These are phyloP conservation scores for Aporophyla nigra DNA, from an alignment of 2,888 invertebrate species.

Conservation along the genomic window DNA sequence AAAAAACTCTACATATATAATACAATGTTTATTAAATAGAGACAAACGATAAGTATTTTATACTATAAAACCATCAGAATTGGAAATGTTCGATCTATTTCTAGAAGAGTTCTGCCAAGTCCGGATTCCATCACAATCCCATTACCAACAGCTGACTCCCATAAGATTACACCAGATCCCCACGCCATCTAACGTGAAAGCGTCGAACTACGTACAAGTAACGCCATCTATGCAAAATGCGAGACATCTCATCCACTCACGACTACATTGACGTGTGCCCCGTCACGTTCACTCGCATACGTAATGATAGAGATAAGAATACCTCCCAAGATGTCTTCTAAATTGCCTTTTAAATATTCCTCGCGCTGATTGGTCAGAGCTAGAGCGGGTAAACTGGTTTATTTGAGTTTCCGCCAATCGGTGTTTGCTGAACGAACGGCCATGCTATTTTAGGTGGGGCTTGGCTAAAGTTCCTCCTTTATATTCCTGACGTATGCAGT, in stretches of 20 bases:
- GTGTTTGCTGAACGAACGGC: constrained; percentile 81
- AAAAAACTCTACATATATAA: constrained; percentile 13
- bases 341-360: constrained; percentile 82
- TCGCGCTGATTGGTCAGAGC: constrained; percentile 85
- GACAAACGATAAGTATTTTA: constrained; percentile 34
- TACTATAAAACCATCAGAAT: constrained; percentile 23
- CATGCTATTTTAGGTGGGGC: constrained; percentile 89
- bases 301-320: constrained; percentile 81
- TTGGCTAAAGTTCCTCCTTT: constrained; percentile 86
- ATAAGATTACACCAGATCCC: constrained; percentile 56
- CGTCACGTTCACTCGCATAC: constrained; percentile 78
- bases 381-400: constrained; percentile 79
- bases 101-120: constrained; percentile 40
- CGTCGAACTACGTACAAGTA: constrained; percentile 76
- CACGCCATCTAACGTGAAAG: constrained; percentile 78
- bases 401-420: constrained; percentile 83
- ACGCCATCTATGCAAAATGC: constrained; percentile 80
- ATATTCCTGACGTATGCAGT: constrained; percentile 89
- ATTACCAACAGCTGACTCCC: constrained; percentile 77
- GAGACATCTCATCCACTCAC: constrained; percentile 67
- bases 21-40: constrained; percentile 20
- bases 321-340: constrained; percentile 81
- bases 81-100: constrained; percentile 43
- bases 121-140: constrained; percentile 70
- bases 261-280: constrained; percentile 76